A percentile compares a stretch with the other conserved stretches of the same genome.
Conservation (phyloP, 1,140 invertebrate species). For the Maconellicoccus hirsutus region DNA sequence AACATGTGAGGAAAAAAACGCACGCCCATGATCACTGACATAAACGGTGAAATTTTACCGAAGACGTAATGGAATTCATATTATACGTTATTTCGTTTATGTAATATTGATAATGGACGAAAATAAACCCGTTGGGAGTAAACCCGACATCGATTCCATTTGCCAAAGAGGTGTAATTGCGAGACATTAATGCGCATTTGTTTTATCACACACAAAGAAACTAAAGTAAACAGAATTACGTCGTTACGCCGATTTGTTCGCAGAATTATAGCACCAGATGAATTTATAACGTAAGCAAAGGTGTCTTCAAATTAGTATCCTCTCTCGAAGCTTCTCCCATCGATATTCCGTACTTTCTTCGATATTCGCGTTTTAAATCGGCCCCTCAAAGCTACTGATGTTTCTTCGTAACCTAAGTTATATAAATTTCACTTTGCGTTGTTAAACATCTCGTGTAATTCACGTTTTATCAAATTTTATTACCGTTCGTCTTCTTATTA, state of each 20-base stretch:
- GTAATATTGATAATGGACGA: not conserved
- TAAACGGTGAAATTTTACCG: no score
- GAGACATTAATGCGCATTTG: slow-evolving; percentile 3
- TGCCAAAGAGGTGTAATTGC: not conserved
- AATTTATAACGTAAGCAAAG: not conserved
- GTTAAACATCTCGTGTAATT: no score
- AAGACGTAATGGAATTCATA: not conserved
- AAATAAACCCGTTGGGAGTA: not conserved
- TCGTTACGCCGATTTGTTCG: slow-evolving; percentile 2
- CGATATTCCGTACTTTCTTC: no score
- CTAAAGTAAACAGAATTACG: not conserved
- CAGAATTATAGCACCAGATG: not conserved
- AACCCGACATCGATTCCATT: not conserved
- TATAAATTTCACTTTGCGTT: no score
- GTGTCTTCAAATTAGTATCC: not conserved
- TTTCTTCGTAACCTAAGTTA: no score
- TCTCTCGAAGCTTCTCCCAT: no score
- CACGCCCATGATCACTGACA: no score
- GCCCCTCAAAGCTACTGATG: no score
- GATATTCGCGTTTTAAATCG: no score
- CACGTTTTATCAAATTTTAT: no score
- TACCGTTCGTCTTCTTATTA: no score
- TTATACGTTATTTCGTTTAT: not conserved
- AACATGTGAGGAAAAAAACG: no score
- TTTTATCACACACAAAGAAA: not conserved